Percentiles rank a stretch among this genome's conserved stretches.
Evolutionary conservation across 2,797 vertebrate genomes (phyloP).

Genomic region (Semotilus atromaculatus): DNA sequence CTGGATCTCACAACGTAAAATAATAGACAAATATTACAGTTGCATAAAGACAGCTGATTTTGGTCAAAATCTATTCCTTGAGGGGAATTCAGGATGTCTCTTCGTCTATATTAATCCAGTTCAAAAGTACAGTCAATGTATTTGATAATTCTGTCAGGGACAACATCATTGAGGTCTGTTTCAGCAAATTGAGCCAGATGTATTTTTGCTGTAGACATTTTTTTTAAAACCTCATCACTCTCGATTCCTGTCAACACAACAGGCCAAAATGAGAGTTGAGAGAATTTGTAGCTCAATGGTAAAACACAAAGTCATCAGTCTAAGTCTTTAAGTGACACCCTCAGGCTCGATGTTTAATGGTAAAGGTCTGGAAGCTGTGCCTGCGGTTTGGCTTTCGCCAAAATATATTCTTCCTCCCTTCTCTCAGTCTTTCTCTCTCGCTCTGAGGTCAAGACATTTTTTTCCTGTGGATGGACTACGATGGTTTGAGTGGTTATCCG

Average conservation of each 20-base stretch:
- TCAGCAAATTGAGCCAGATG: slow-evolving; percentile 22
- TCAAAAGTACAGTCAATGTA: slow-evolving; percentile 21
- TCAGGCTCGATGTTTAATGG: slow-evolving; percentile 68
- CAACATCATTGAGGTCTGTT: slow-evolving; percentile 32
- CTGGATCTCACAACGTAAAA: not conserved
- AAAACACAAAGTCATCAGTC: slow-evolving; percentile 57
- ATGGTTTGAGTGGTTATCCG: slow-evolving; percentile 60
- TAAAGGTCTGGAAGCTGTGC: slow-evolving; percentile 65
- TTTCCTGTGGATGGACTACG: slow-evolving; percentile 62
- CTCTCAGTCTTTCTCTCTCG: slow-evolving; percentile 62
- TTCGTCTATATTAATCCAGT: slow-evolving; percentile 25
- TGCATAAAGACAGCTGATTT: slow-evolving; percentile 4
- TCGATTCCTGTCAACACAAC: slow-evolving; percentile 45
- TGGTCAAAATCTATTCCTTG: not conserved
- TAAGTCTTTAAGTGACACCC: slow-evolving; percentile 68
- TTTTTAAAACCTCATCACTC: slow-evolving; percentile 33
- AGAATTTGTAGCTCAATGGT: slow-evolving; percentile 40
- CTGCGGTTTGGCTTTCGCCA: slow-evolving; percentile 70
- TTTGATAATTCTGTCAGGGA: slow-evolving; percentile 30
- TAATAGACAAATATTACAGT: not conserved
- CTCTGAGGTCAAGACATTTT: slow-evolving; percentile 72
- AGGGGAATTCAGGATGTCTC: not conserved
- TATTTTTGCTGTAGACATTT: slow-evolving; percentile 23
- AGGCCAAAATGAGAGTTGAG: slow-evolving; percentile 34
- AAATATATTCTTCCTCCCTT: slow-evolving; percentile 28